These are phyloP conservation scores for Pseudopodoces humilis DNA, from an alignment of 2,113 vertebrate species.

Conservation along the genomic window DNA sequence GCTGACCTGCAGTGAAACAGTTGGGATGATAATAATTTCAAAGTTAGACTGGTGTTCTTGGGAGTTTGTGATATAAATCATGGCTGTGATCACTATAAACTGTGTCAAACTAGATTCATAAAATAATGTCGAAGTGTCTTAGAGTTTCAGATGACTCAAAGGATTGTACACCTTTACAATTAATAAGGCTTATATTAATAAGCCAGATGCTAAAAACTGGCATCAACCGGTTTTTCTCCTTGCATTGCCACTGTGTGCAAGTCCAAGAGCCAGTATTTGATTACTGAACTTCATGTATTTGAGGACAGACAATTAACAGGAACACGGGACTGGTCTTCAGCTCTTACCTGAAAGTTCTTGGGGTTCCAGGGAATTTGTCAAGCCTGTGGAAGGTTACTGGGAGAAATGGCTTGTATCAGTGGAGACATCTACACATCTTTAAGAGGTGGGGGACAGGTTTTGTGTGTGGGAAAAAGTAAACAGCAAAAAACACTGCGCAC, in stretches of 20 bases:
- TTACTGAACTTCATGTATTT: not conserved
- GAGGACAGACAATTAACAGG: not conserved
- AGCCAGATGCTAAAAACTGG: not conserved
- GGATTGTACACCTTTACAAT: not conserved
- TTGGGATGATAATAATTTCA: not conserved
- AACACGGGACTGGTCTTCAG: not conserved
- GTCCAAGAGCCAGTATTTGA: not conserved
- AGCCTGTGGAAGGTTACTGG: not conserved
- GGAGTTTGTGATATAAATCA: not conserved
- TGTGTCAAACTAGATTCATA: not conserved
- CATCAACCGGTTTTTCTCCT: not conserved
- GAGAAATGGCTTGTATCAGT: not conserved
- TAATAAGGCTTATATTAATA: not conserved
- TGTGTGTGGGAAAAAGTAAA: accelerated
- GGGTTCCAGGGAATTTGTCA: not conserved
- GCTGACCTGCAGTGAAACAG: not conserved
- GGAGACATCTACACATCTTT: not conserved
- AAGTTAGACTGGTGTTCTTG: not conserved
- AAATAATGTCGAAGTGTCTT: not conserved
- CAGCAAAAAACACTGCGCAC: too few species aligned
- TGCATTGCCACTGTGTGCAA: not conserved
- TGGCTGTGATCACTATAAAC: not conserved
- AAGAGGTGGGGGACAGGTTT: not conserved
- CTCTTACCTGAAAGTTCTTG: not conserved
- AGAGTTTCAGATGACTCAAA: not conserved